A percentile compares a stretch with the other conserved stretches of the same genome.
These are phyloP conservation scores for Dendrocincla tyrannina DNA, from an alignment of 2,797 vertebrate species.

Conservation along the genomic window DNA sequence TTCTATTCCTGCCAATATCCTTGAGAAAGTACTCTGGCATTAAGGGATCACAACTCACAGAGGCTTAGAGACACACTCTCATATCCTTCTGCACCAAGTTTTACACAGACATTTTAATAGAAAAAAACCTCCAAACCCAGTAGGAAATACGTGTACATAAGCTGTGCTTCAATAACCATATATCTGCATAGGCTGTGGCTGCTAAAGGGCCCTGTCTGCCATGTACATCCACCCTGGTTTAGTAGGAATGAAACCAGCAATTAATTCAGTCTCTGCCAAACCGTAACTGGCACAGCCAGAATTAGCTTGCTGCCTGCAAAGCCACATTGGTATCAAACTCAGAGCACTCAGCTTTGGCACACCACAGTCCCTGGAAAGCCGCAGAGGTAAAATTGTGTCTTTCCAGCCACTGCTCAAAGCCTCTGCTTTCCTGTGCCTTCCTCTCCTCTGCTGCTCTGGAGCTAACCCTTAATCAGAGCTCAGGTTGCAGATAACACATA, in stretches of 20 bases:
- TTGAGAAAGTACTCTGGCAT: background rate
- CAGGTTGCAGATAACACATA: background rate
- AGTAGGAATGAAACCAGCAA: fast-evolving
- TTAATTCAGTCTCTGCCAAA: background rate
- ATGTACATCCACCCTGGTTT: fast-evolving
- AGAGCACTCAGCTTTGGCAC: background rate
- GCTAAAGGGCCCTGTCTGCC: background rate
- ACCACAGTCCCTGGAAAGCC: background rate
- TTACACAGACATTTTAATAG: background rate
- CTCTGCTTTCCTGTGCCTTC: background rate
- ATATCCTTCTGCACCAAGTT: background rate
- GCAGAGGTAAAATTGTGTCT: background rate
- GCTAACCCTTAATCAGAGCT: background rate
- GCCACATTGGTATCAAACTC: fast-evolving
- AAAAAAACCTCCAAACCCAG: background rate
- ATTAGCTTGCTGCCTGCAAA: fast-evolving
- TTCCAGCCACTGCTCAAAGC: background rate
- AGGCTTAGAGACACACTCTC: background rate
- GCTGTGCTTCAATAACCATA: background rate
- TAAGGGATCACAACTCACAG: background rate
- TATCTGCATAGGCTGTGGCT: background rate
- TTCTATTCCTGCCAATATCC: background rate
- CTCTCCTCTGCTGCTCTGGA: background rate
- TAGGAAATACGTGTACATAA: fast-evolving
- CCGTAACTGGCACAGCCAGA: background rate